These are phyloP conservation scores for Bombus confusus DNA, from an alignment of 1,140 invertebrate species.

Conservation along the genomic window DNA sequence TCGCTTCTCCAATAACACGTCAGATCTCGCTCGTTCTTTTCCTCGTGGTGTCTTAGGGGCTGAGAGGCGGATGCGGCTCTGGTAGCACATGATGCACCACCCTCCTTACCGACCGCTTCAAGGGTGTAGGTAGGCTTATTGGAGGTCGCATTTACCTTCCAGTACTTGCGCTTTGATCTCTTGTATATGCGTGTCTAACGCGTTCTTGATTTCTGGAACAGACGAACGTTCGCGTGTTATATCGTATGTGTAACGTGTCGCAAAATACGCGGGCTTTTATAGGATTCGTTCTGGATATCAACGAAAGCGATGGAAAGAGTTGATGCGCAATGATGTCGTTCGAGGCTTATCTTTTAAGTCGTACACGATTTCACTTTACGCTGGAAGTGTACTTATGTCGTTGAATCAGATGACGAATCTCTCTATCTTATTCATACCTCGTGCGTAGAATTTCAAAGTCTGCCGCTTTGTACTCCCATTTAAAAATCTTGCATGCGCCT, in stretches of 20 bases:
- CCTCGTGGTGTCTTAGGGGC: slow-evolving; percentile 44
- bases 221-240: neutral
- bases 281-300: neutral
- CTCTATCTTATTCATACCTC: no score
- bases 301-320: neutral
- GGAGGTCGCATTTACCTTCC: slow-evolving; percentile 95
- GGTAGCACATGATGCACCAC: slow-evolving; percentile 66
- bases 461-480: no score
- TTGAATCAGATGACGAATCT: no score
- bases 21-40: slow-evolving; percentile 48
- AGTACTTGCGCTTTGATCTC: slow-evolving; percentile 94
- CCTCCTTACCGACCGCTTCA: slow-evolving; percentile 67
- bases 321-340: no score
- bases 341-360: no score
- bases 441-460: no score
- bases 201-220: slow-evolving; percentile 95
- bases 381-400: no score
- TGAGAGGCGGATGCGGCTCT: slow-evolving; percentile 69
- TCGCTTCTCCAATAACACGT: slow-evolving; percentile 40
- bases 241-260: neutral
- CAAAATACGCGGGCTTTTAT: neutral
- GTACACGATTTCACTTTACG: no score
- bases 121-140: slow-evolving; percentile 84
- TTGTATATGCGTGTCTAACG: slow-evolving; percentile 96
- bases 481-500: no score